Conservation (phyloP, 2,113 vertebrate genomes). For the Odocoileus hemionus region DNA sequence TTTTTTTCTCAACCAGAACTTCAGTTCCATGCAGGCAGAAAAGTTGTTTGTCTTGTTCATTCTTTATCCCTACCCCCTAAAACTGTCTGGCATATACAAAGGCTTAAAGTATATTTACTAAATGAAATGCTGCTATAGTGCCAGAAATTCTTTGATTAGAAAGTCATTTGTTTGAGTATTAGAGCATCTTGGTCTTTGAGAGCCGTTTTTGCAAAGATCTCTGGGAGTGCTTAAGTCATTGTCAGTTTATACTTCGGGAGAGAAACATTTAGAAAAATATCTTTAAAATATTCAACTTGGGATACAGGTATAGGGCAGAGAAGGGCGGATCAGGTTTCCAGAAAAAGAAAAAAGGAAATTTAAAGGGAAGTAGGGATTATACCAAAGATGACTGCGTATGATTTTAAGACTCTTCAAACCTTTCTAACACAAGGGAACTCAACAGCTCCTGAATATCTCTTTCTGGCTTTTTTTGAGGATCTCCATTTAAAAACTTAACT, state of each 20-base stretch:
- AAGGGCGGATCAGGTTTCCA: not conserved
- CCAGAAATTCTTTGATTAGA: not conserved
- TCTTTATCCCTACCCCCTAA: not conserved
- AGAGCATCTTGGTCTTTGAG: not conserved
- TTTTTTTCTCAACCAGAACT: not conserved
- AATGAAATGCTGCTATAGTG: not conserved
- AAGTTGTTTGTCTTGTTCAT: not conserved
- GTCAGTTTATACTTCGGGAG: not conserved
- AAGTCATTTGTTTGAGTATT: not conserved
- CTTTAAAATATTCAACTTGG: not conserved
- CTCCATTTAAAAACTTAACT: not conserved
- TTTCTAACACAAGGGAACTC: not conserved
- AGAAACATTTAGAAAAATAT: not conserved
- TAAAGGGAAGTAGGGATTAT: not conserved
- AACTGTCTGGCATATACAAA: not conserved
- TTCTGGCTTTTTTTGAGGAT: not conserved
- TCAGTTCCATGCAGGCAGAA: not conserved
- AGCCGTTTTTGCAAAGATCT: not conserved
- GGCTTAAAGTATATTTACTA: not conserved
- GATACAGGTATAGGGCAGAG: not conserved
- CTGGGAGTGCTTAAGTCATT: not conserved
- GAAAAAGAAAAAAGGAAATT: not conserved
- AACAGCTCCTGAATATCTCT: not conserved
- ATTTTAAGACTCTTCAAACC: not conserved
- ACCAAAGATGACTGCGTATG: not conserved